Base-by-base conservation (phyloP, 2,888 invertebrate genomes). In the Trachelus troglodyta region DNA sequence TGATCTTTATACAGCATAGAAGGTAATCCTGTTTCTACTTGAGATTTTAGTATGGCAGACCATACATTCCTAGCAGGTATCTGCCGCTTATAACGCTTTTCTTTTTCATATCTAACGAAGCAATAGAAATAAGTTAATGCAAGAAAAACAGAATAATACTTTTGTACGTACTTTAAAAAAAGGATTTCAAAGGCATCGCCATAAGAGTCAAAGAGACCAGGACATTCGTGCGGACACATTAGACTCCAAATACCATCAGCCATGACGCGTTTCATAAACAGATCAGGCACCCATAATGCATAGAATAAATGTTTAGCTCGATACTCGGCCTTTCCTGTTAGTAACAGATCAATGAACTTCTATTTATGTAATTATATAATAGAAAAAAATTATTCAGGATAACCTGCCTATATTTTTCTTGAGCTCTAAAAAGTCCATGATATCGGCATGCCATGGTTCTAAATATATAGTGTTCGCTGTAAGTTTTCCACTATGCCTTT, bases 391-490 rank as follows among this genome's bases (percentile, higher is more conserved):
- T 37, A 12, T 37, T 12, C 37, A 37, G 12, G 11, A n/a, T 12
- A 4, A 69, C 31, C 74, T 76, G 1, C 94, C 94, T 30, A 93
- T 94, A 87, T 95, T 94, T 86, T 94, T 94, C 79, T 93, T 93
- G 76, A 94, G 89, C 81, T 94, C 93, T 74, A 95, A 89, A 88
- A 94, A 94, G 69, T 93, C 94, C 85, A 94, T 93, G 77, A 94
- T 89, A 85, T 95, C 94, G 1, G 94, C 92, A 87, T 94, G 94
- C 94, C 94, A 94, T 11, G 94, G 94, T 86, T 94, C 94, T 77
- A 95, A 86, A 87, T 94, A 94, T 82, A 94, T 93, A 76, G 94
- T 94, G 89, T 94, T 94, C 0, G 94, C 94, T 69, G 94, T 94
- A 31, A 94, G 94, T 78, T 94, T 88, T 92, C 93, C 94, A 85